phyloP scores from a whole-genome alignment of 2,113 vertebrate genomes.

The Gallinago media region DNA sequence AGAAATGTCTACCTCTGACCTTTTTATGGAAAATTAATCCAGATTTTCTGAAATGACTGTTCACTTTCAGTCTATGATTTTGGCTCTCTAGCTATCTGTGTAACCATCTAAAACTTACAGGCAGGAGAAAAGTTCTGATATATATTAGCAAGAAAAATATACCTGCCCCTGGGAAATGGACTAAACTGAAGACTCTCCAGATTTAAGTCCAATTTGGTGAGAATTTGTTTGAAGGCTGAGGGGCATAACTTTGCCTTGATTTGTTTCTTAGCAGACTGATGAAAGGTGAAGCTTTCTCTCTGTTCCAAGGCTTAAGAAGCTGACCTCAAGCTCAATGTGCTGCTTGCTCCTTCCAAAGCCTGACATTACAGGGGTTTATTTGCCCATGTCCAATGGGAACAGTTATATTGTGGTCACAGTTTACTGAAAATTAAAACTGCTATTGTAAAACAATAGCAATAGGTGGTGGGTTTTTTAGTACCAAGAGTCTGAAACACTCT shows the following conservation, averaged over 20 bases:
- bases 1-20: background rate
- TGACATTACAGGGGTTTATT: background rate
- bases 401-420: background rate
- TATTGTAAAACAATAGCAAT: background rate
- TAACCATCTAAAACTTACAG: background rate
- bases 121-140: background rate
- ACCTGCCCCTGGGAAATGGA: background rate
- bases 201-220: background rate
- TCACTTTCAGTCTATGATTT: background rate
- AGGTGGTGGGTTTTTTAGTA: background rate
- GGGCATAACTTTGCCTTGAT: background rate
- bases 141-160: background rate
- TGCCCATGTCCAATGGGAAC: background rate
- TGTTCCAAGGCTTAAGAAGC: background rate
- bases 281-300: background rate
- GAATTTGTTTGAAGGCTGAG: background rate
- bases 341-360: background rate
- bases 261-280: background rate
- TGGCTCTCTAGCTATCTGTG: background rate
- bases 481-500: background rate
- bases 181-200: background rate
- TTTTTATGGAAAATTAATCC: background rate
- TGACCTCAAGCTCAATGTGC: rapidly evolving
- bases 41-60: background rate
- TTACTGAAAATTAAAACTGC: background rate